phyloP scores from a whole-genome alignment of 2,888 invertebrate species.

The Esperia sulphurella region DNA sequence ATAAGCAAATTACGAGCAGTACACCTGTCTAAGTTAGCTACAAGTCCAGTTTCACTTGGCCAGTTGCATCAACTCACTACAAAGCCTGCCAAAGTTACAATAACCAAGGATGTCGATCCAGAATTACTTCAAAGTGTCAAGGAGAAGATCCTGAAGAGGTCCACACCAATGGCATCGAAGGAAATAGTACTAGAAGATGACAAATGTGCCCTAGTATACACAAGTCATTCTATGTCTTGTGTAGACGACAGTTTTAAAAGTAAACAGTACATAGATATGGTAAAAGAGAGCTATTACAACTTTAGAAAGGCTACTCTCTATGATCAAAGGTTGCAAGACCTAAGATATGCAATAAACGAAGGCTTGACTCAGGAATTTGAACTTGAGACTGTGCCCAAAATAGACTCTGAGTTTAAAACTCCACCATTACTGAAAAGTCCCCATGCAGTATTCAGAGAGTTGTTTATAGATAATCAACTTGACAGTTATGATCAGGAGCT shows the following conservation, averaged over 20 bases:
- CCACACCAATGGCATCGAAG: constrained; percentile 21
- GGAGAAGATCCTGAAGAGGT: constrained; percentile 59
- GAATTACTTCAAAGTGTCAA: constrained; percentile 63
- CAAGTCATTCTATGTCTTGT: constrained; percentile 49
- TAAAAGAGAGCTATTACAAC: constrained; percentile 72
- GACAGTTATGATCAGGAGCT: constrained; percentile 67
- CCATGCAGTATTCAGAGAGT: constrained; percentile 65
- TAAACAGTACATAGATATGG: constrained; percentile 54
- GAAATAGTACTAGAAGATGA: constrained; percentile 57
- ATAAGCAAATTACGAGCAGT: constrained; percentile 83
- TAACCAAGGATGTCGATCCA: constrained; percentile 54
- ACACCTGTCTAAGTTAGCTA: constrained; percentile 82
- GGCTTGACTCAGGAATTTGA: constrained; percentile 67
- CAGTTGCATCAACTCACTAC: constrained; percentile 79
- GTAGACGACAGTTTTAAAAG: constrained; percentile 54
- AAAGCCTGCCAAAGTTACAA: constrained; percentile 35
- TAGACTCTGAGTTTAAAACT: constrained; percentile 16
- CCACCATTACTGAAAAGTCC: constrained; percentile 49
- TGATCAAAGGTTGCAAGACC: constrained; percentile 65
- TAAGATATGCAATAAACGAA: constrained; percentile 70
- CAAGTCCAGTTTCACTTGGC: constrained; percentile 76
- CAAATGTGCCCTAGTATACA: constrained; percentile 64
- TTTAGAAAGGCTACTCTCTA: constrained; percentile 68
- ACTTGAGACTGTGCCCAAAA: constrained; percentile 21
- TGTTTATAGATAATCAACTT: constrained; percentile 62